phyloP scores from a whole-genome alignment of 2,113 vertebrate species.

The Vimba vimba region DNA sequence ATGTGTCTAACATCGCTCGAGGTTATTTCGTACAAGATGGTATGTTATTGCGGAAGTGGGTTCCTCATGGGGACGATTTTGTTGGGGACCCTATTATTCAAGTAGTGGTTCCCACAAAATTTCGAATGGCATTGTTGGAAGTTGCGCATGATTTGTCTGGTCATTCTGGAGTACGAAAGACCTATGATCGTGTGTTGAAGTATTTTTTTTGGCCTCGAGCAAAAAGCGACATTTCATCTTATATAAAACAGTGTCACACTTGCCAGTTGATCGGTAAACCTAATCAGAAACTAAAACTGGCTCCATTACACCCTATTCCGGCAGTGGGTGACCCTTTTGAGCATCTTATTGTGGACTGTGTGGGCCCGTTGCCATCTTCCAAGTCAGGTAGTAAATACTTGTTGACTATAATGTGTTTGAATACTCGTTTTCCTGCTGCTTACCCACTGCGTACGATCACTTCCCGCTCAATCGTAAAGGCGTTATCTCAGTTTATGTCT shows the following conservation, averaged over 20 bases:
- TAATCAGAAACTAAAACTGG: neutral
- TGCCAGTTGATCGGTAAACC: neutral
- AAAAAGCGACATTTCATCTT: neutral
- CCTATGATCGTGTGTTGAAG: neutral
- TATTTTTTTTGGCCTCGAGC: neutral
- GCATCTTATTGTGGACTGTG: neutral
- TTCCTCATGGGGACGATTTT: neutral
- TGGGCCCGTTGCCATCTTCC: too few relatives aligned
- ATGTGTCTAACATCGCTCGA: neutral
- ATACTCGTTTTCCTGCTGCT: too few relatives aligned
- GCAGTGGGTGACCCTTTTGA: neutral
- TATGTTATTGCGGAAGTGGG: neutral
- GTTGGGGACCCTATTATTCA: slow-evolving; percentile 6
- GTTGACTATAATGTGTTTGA: too few relatives aligned
- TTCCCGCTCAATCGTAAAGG: too few relatives aligned
- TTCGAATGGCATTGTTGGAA: neutral
- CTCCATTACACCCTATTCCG: neutral
- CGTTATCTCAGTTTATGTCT: too few relatives aligned
- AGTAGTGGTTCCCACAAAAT: slow-evolving; percentile 4
- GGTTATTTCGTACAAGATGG: neutral
- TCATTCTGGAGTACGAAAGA: neutral
- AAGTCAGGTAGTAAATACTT: too few relatives aligned
- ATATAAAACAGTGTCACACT: neutral
- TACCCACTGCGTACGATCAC: too few relatives aligned
- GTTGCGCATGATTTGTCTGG: neutral